phyloP scores from a whole-genome alignment of 2,888 invertebrate species.

The Cataglyphis rosenhaueri region DNA sequence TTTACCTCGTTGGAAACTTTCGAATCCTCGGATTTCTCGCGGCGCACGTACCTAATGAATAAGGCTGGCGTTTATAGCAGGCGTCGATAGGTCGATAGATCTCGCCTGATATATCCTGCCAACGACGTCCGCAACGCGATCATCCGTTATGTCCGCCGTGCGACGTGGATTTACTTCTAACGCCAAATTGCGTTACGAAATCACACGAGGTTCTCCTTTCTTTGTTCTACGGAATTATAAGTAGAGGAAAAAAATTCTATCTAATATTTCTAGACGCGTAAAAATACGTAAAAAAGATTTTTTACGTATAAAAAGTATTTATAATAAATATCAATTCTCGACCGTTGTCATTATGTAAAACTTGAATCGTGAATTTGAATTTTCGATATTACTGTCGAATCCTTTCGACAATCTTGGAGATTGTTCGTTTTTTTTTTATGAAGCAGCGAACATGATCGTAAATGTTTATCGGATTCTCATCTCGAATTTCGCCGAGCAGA shows the following conservation, averaged over 20 bases:
- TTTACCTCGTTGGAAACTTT: slow-evolving; percentile 52
- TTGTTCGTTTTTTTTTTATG: not conserved
- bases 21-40: slow-evolving; percentile 56
- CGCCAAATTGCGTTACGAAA: slow-evolving; percentile 20
- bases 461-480: slow-evolving; percentile 34
- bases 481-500: not conserved
- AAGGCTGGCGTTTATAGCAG: not conserved
- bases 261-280: not conserved
- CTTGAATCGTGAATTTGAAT: not conserved
- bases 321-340: not conserved
- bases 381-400: not conserved
- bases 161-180: not conserved
- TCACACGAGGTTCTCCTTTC: not conserved
- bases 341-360: not conserved
- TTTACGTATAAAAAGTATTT: too few species aligned
- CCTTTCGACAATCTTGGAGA: not conserved
- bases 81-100: slow-evolving; percentile 50
- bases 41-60: slow-evolving; percentile 44
- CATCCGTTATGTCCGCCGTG: slow-evolving; percentile 30
- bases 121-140: slow-evolving; percentile 41
- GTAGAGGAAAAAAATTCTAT: not conserved
- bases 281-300: too few species aligned
- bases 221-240: not conserved
- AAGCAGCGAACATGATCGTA: not conserved
- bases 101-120: slow-evolving; percentile 26